A percentile compares a stretch with the other conserved stretches of the same genome.
phyloP scores from a whole-genome alignment of 2,797 vertebrate species.

The Graptemys geographica region DNA sequence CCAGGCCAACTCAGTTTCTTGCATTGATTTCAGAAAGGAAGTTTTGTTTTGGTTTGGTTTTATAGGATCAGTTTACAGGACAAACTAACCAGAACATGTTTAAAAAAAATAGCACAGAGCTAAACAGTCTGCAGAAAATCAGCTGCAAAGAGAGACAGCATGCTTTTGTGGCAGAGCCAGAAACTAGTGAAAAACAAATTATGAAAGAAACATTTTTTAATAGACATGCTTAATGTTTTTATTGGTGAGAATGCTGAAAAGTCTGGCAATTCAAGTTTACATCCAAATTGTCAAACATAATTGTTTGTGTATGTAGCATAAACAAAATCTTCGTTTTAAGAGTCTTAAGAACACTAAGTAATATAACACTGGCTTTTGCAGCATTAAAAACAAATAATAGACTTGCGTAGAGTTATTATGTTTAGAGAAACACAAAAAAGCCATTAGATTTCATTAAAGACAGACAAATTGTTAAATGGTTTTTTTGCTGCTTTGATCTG shows the following conservation, averaged over 20 bases:
- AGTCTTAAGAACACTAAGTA: conserved; percentile 71
- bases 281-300: conserved; percentile 73
- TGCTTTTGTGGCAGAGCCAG: conserved; percentile 50
- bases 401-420: conserved; percentile 62
- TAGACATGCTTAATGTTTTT: conserved; percentile 68
- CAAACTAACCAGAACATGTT: background rate
- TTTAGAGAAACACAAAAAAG: conserved; percentile 67
- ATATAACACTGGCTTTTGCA: conserved; percentile 56
- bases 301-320: conserved; percentile 66
- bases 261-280: conserved; percentile 65
- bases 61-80: background rate
- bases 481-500: conserved; percentile 67
- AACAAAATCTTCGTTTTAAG: conserved; percentile 63
- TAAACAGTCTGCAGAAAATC: conserved; percentile 30
- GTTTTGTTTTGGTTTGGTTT: background rate
- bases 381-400: conserved; percentile 76
- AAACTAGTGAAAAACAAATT: conserved; percentile 67
- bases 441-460: conserved; percentile 75
- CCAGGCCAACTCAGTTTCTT: background rate
- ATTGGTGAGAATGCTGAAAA: conserved; percentile 55
- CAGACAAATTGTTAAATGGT: conserved; percentile 74
- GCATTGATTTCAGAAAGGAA: background rate
- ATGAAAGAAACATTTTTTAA: conserved; percentile 66
- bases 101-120: background rate
- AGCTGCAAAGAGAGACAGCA: conserved; percentile 30